Base-by-base conservation (phyloP, 1,140 invertebrate species). In the Portunus trituberculatus region DNA sequence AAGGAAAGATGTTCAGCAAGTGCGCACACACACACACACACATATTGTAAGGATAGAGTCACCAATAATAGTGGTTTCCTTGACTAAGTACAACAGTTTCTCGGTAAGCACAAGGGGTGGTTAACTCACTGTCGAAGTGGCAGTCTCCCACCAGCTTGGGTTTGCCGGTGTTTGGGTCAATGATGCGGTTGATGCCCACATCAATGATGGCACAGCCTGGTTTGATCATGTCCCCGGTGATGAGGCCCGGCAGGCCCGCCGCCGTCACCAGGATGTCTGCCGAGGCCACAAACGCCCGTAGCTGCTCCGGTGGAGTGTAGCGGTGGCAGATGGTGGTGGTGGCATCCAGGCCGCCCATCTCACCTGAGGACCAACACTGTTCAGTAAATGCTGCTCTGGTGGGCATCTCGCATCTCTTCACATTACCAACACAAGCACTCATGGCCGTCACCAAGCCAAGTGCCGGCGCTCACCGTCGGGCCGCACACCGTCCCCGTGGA, bases 271-370 rank as follows among this genome's bases (percentile, higher is more conserved):
- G 97, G 93, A 99, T 98, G 97, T 99, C 99, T 32, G 99, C 98
- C 93, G 97, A 97, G 96, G 97, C 97, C 93, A 98, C 98, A 96
- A 98, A 98, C 92, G 97, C 97, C 25, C 97, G 97, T 89, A 99
- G 97, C 96, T 99, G 97, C 94, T 98, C 98, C 0, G 97, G 97
- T 12, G 98, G 98, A 0, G 99, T 99, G 97, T 98, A 98, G 28
- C 98, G 97, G 97, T 99, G 98, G 96, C 98, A 99, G 92, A 99
- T 98, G 8, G 98, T 99, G 2, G 98, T 98, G 0, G 98, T 99
- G 82, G 98, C 98, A 97, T 98, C 98, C 97, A 98, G 97, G 12
- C 98, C 98, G 93, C 97, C 97, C 48, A 97, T 97, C 96, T 98
- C 97, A 96, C 97, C 97, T 97, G 92, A 20, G 29, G 29, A 45